Evolutionary conservation across 2,888 invertebrate species (phyloP), one percentile per base, ranked within the genome.

Genomic region (Nomada hirtipes): DNA sequence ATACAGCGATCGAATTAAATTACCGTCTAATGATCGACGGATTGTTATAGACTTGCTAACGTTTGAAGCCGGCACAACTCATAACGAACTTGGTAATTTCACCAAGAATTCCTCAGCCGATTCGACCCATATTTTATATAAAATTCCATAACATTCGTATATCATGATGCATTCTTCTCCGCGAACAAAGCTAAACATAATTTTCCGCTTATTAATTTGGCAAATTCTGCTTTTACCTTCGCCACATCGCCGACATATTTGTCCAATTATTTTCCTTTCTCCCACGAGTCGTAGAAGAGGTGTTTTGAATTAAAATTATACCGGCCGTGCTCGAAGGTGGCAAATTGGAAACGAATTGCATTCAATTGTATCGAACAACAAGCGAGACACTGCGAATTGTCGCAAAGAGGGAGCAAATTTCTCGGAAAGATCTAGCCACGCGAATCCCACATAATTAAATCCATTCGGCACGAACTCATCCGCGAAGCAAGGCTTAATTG

Each of bases 231-330:
- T 53, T 20, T 20, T 4, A 13, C 26, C 36, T 15, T 10, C 20
- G 23, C 73, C 15, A 13, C 13, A 47, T 47, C 15, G 47, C 15
- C 15, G 47, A 47, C 11, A 47, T 15, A 15, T 47, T 47, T 13
- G 53, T 0, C 79, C 59, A 89, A 90, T 89, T 90, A 88, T 90
- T 90, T 85, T 83, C 81, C 82, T 82, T 76, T 59, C 60, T 63
- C 79, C 57, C 77, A 75, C 72, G 59, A 77, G 75, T 68, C 75
- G 82, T 26, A 70, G 50, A 70, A 70, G 72, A 53, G 11, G 60
- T 60, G 26, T 29, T 50, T 44, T 61, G 18, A 23, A 42, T 20
- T 42, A 53, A 71, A 74, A 63, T 36, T 50, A 64, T 42, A 44
- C 36, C 13, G 13, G 20, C 42, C 63, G 13, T n/a, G 18, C 52